A percentile compares a stretch with the other conserved stretches of the same genome.
phyloP scores from a whole-genome alignment of 2,797 vertebrate genomes.

The Trematomus bernacchii region DNA sequence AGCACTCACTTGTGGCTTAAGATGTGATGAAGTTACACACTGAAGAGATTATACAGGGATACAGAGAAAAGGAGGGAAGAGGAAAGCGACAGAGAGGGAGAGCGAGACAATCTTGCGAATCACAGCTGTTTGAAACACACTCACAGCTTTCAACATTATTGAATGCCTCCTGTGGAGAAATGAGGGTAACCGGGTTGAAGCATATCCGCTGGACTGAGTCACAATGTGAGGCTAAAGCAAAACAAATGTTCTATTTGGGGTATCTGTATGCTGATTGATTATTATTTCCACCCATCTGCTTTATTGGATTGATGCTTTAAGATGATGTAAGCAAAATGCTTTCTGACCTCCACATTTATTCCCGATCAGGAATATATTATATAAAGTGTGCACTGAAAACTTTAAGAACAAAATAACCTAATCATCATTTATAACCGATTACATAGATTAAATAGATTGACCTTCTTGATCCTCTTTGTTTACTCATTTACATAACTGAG shows the following conservation, averaged over 20 bases:
- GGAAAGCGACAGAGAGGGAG: conserved; percentile 19
- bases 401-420: conserved; percentile 8
- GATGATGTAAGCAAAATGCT: conserved; percentile 3
- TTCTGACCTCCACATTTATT: conserved; percentile 21
- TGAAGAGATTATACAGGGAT: conserved; percentile 31
- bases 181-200: conserved; percentile 51
- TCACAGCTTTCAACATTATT: conserved; percentile 61
- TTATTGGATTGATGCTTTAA: conserved; percentile 14
- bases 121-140: conserved; percentile 60
- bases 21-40: conserved; percentile 42
- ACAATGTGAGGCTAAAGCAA: conserved; percentile 29
- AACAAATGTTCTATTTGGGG: background rate
- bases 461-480: conserved; percentile 34
- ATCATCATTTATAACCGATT: background rate
- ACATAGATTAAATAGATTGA: conserved; percentile 25
- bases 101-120: conserved; percentile 34
- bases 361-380: conserved; percentile 9
- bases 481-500: conserved; percentile 57
- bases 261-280: background rate
- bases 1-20: conserved; percentile 51
- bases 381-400: conserved; percentile 4
- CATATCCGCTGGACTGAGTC: conserved; percentile 28
- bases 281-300: conserved; percentile 3
- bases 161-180: conserved; percentile 67
- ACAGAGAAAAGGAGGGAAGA: conserved; percentile 7